Percentiles rank a stretch among this genome's conserved stretches.
These are phyloP conservation scores for Geotrypetes seraphini DNA, from an alignment of 2,797 vertebrate species.

Conservation along the genomic window DNA sequence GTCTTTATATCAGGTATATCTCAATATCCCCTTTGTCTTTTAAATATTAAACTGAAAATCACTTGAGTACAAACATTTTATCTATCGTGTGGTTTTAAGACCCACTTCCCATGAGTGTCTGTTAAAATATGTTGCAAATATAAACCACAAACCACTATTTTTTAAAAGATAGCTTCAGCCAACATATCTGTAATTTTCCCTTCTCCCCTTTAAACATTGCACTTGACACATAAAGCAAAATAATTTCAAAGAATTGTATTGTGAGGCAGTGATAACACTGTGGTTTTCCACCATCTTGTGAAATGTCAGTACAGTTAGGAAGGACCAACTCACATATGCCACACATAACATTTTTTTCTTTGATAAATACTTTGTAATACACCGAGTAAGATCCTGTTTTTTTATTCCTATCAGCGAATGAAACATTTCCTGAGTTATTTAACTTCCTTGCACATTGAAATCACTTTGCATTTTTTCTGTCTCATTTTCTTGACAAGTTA, in stretches of 20 bases:
- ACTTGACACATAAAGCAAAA: slow-evolving; percentile 27
- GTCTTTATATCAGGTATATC: neutral
- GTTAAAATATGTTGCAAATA: slow-evolving; percentile 34
- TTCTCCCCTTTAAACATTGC: slow-evolving; percentile 21
- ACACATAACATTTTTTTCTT: slow-evolving; percentile 36
- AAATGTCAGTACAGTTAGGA: slow-evolving; percentile 46
- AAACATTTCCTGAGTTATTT: slow-evolving; percentile 60
- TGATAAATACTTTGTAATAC: slow-evolving; percentile 26
- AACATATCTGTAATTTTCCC: slow-evolving; percentile 13
- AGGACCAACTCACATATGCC: slow-evolving; percentile 35
- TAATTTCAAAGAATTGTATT: slow-evolving; percentile 31
- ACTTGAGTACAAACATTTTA: neutral
- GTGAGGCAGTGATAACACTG: slow-evolving; percentile 47
- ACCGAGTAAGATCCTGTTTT: slow-evolving; percentile 39
- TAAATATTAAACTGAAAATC: slow-evolving; percentile 1
- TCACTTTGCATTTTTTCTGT: slow-evolving; percentile 23
- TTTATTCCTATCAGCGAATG: slow-evolving; percentile 54
- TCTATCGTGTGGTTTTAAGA: slow-evolving; percentile 17
- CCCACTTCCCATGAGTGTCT: slow-evolving; percentile 26
- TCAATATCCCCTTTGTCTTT: neutral
- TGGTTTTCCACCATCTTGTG: slow-evolving; percentile 41
- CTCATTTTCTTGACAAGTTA: slow-evolving; percentile 24
- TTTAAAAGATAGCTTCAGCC: slow-evolving; percentile 2
- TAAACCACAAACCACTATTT: slow-evolving; percentile 19
- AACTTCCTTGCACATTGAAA: slow-evolving; percentile 43